These are phyloP conservation scores for Melanchra persicariae DNA, from an alignment of 2,888 invertebrate genomes.

Conservation along the genomic window DNA sequence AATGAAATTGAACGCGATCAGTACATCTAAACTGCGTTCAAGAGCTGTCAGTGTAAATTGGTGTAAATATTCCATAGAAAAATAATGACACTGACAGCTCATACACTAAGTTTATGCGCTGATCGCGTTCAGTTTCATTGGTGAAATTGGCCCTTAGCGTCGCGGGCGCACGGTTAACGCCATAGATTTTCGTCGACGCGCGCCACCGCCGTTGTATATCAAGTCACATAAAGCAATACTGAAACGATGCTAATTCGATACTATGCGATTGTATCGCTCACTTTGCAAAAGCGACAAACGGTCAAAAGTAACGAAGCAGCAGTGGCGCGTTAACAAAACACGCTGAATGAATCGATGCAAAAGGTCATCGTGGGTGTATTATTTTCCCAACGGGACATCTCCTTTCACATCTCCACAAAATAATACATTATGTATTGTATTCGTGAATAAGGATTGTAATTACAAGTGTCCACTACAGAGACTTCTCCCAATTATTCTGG, in stretches of 20 bases:
- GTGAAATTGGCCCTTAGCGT: too few species aligned
- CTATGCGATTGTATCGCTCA: background rate
- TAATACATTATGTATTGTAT: slow-evolving; percentile 56
- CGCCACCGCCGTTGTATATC: too few species aligned
- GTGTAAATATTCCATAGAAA: too few species aligned
- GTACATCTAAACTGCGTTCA: too few species aligned
- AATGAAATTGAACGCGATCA: too few species aligned
- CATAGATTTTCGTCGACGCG: too few species aligned
- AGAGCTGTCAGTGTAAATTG: too few species aligned
- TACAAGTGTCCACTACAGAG: slow-evolving; percentile 5
- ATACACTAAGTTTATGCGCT: too few species aligned
- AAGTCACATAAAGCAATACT: too few species aligned
- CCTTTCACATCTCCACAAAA: slow-evolving; percentile 49
- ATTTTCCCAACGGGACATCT: background rate
- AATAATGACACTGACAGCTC: too few species aligned
- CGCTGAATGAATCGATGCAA: background rate
- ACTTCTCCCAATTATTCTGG: background rate
- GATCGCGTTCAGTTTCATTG: too few species aligned
- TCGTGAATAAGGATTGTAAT: slow-evolving; percentile 11
- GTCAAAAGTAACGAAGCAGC: background rate
- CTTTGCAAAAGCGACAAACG: background rate
- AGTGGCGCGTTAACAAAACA: background rate
- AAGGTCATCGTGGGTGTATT: background rate
- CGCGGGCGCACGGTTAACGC: too few species aligned
- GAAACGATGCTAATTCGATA: background rate